Percentiles rank a stretch among this genome's conserved stretches.
phyloP scores from a whole-genome alignment of 2,113 vertebrate genomes.

The Benitochromis conjunctus region DNA sequence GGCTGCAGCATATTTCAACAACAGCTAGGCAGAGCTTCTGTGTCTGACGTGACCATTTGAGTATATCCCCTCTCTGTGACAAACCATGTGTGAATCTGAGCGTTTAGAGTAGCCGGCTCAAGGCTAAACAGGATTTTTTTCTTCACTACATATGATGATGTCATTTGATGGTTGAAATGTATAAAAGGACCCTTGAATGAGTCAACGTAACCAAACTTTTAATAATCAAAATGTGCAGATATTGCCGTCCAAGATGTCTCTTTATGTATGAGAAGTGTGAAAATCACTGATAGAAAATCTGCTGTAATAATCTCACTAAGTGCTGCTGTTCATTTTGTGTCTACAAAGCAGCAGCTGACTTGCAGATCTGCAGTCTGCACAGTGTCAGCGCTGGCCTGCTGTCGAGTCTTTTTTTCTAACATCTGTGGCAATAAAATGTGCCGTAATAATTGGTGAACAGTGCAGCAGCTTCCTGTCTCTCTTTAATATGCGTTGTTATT shows the following conservation, averaged over 20 bases:
- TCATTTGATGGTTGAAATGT: not conserved
- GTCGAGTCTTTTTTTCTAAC: not conserved
- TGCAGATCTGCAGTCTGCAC: not conserved
- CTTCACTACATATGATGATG: not conserved
- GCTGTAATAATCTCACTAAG: not conserved
- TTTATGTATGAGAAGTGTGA: not conserved
- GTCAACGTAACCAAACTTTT: not conserved
- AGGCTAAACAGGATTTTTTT: not conserved
- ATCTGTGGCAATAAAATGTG: not conserved
- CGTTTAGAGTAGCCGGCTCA: too few species aligned
- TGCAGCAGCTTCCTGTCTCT: not conserved
- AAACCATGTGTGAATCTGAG: too few species aligned
- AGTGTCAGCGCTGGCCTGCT: not conserved
- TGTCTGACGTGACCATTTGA: too few species aligned
- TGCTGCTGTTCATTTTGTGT: not conserved
- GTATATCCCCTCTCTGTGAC: too few species aligned
- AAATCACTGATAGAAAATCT: not conserved
- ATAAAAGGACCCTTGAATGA: not conserved
- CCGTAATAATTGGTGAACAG: not conserved
- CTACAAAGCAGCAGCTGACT: not conserved
- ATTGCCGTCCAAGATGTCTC: not conserved
- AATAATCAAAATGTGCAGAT: not conserved
- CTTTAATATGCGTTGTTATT: constrained; percentile 1
- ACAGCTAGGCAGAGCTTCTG: too few species aligned
- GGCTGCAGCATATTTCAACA: too few species aligned